A percentile compares a stretch with the other conserved stretches of the same genome.
These are phyloP conservation scores for Hypomecis atomaria DNA, from an alignment of 2,888 invertebrate species.

Conservation along the genomic window DNA sequence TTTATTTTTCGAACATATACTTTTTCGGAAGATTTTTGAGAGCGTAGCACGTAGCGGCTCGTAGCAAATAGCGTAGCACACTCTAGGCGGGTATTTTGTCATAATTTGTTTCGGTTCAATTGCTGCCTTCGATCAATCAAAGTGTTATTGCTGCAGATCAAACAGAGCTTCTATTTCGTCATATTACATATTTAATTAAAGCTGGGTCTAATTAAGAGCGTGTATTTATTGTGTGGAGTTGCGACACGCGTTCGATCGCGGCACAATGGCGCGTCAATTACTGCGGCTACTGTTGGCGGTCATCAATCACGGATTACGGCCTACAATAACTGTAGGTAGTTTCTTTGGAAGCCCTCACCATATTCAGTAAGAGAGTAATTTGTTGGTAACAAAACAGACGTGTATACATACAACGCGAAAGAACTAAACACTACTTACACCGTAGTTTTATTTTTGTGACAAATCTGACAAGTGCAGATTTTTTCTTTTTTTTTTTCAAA, in stretches of 20 bases:
- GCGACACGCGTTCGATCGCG: constrained; percentile 46
- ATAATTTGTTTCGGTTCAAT: constrained; percentile 34
- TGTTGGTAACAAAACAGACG: no score
- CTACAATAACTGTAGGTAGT: constrained; percentile 70
- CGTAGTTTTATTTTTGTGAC: no score
- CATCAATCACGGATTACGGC: constrained; percentile 77
- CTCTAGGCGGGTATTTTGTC: constrained; percentile 37
- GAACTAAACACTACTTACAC: no score
- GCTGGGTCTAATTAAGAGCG: constrained; percentile 67
- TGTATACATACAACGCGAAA: no score
- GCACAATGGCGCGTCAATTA: constrained; percentile 74
- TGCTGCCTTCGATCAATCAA: constrained; percentile 56
- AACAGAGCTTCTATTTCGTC: constrained; percentile 62
- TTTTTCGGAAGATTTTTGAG: background rate
- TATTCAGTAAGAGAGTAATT: no score
- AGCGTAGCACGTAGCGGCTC: constrained; percentile 16
- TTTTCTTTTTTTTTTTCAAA: no score
- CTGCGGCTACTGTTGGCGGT: constrained; percentile 69
- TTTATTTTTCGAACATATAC: no score
- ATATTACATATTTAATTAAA: constrained; percentile 67
- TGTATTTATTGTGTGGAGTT: constrained; percentile 57
- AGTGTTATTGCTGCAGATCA: constrained; percentile 52
- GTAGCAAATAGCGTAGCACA: constrained; percentile 47
- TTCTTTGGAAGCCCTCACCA: constrained; percentile 7
- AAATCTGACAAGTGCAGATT: no score